phyloP scores from a whole-genome alignment of 2,888 invertebrate species.

The Clepsis dumicolana region DNA sequence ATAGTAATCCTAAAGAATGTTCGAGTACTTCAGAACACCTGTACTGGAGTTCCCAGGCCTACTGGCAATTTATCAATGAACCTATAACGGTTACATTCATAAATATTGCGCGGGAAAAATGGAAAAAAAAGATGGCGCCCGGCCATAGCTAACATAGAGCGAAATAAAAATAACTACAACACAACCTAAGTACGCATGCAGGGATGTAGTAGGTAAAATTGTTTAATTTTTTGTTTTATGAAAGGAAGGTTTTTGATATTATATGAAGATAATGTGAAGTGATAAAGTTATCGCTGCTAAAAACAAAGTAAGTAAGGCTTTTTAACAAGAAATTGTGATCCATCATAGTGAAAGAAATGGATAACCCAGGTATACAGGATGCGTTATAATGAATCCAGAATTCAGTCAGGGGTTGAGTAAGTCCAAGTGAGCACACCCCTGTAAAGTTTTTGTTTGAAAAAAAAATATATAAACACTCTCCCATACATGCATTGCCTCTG shows the following conservation, averaged over 20 bases:
- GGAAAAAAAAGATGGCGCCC: conserved; percentile 60
- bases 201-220: neutral
- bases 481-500: too few species aligned
- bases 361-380: too few species aligned
- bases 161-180: conserved; percentile 20
- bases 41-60: conserved; percentile 37
- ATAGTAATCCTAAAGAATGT: conserved; percentile 38
- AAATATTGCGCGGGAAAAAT: conserved; percentile 56
- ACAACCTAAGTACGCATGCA: neutral
- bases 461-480: too few species aligned
- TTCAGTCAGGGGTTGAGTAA: too few species aligned
- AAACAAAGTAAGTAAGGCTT: too few species aligned
- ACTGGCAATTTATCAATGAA: conserved; percentile 61
- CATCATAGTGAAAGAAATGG: too few species aligned
- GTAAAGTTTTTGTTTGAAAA: too few species aligned
- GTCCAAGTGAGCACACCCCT: too few species aligned
- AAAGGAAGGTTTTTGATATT: neutral
- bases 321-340: too few species aligned
- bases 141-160: conserved; percentile 28
- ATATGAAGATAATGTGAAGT: neutral
- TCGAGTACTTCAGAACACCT: conserved; percentile 34
- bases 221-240: neutral
- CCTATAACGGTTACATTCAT: conserved; percentile 56
- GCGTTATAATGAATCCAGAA: too few species aligned
- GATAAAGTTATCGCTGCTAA: neutral